Conservation (phyloP, 1,140 invertebrate species). For the Drosophila jambulina region DNA sequence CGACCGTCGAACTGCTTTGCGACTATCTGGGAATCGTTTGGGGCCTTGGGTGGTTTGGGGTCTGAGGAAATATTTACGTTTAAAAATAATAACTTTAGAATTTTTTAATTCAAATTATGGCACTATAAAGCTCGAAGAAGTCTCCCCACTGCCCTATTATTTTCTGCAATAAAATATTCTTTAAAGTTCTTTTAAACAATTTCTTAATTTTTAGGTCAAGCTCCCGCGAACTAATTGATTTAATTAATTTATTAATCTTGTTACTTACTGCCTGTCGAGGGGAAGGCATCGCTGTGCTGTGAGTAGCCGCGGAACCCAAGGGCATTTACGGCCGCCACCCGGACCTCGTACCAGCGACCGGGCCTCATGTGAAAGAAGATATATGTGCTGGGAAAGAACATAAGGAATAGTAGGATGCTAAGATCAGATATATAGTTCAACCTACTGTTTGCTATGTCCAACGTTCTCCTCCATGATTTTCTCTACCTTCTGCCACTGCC, state of each 20-base stretch:
- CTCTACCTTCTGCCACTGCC: slow-evolving; percentile 85
- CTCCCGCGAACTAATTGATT: background rate
- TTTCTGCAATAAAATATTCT: too few species aligned
- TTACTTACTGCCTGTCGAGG: slow-evolving; percentile 86
- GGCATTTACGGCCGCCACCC: slow-evolving; percentile 90
- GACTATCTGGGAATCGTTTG: slow-evolving; percentile 88
- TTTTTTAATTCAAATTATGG: background rate
- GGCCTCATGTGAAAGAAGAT: slow-evolving; percentile 88
- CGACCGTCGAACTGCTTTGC: slow-evolving; percentile 87
- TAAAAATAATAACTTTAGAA: background rate
- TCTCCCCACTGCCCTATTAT: background rate
- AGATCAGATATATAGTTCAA: background rate
- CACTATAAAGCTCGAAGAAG: background rate
- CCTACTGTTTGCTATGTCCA: slow-evolving; percentile 62
- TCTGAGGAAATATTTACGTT: slow-evolving; percentile 82
- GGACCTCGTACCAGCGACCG: slow-evolving; percentile 91
- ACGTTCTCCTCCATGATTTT: slow-evolving; percentile 72
- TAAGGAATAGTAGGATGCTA: background rate
- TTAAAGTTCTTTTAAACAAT: background rate
- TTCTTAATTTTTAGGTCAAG: background rate
- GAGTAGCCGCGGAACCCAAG: slow-evolving; percentile 90
- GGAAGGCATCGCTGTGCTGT: slow-evolving; percentile 88
- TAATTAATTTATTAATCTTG: slow-evolving; percentile 1
- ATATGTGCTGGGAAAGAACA: slow-evolving; percentile 78
- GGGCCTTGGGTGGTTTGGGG: slow-evolving; percentile 88